A percentile compares a stretch with the other conserved stretches of the same genome.
phyloP scores from a whole-genome alignment of 2,888 invertebrate species.

The Mylabris sibirica region DNA sequence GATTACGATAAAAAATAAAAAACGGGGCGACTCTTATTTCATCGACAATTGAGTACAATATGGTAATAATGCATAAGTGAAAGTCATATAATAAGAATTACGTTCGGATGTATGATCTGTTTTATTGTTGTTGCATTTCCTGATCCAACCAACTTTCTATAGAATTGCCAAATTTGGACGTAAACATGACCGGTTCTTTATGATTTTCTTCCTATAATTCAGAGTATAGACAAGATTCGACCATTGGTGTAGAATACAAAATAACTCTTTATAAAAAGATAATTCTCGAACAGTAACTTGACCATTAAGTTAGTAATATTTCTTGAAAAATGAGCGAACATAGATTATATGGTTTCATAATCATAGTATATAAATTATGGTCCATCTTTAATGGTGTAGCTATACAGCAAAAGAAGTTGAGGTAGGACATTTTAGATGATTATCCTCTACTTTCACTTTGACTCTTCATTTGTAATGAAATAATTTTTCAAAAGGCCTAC shows the following conservation, averaged over 20 bases:
- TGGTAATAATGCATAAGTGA: not conserved
- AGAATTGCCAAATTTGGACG: not conserved
- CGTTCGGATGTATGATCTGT: not conserved
- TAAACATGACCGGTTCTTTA: not conserved
- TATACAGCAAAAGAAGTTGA: not conserved
- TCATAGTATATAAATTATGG: no score
- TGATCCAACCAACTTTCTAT: not conserved
- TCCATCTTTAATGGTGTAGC: no score
- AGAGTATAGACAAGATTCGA: no score
- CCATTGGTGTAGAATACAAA: not conserved
- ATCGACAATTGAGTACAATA: not conserved
- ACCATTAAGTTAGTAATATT: no score
- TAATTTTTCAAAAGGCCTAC: no score
- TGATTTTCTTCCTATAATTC: not conserved
- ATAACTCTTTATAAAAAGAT: not conserved
- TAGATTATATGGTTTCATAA: no score
- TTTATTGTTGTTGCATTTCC: not conserved
- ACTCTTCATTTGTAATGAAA: not conserved
- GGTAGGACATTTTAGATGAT: not conserved
- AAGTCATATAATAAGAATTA: not conserved
- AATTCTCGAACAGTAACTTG: no score
- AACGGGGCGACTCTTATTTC: not conserved
- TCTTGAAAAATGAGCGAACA: no score
- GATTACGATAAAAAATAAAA: not conserved
- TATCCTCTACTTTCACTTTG: not conserved